Evolutionary conservation across 2,888 invertebrate species (phyloP), one percentile per base, ranked within the genome.

Genomic region (Galeruca laticollis): DNA sequence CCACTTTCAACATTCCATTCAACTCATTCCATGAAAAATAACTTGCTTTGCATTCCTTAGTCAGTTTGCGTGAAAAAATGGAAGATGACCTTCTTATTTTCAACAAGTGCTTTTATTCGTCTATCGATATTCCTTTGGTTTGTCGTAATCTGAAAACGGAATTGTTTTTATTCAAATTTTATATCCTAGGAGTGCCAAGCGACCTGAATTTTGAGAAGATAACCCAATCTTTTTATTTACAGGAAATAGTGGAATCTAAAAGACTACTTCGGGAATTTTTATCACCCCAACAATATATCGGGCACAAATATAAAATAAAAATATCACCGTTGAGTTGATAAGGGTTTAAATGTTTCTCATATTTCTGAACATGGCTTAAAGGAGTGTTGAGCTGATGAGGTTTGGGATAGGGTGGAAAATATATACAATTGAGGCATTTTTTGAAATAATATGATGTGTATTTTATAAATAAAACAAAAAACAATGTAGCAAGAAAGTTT

Each of bases 151-250:
- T 59, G 51, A 59, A 47, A 59, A 10, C 21, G 66, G 59, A 66
- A 66, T 66, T 66, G 66, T 66, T 66, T 66, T 60, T 66, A 66
- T 66, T 66, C 59, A 66, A 60, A 66, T 66, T 66, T 60, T 60
- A 35, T 57, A 2, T 52, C n/a, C 26, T 4, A 20, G 15, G 52
- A 47, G 18, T 47, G 47, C 15, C 47, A 47, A 47, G 47, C 15
- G 47, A 47, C 47, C 47, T 15, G 47, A 47, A 47, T 47, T 47
- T 47, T 18, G 6, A 10, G 15, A 47, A 15, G 18, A 47, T 43
- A 43, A 18, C 40, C 6, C 40, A 40, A n/a, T 11, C 10, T 40
- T 13, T 9, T 15, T 18, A 15, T 47, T 47, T 47, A 47, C 10
- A 15, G 47, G 2, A 4, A 47, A 47, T 9, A n/a, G 18, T 47